Base-by-base conservation (phyloP, 2,797 vertebrate genomes). In the Philypnodon macrostomus region DNA sequence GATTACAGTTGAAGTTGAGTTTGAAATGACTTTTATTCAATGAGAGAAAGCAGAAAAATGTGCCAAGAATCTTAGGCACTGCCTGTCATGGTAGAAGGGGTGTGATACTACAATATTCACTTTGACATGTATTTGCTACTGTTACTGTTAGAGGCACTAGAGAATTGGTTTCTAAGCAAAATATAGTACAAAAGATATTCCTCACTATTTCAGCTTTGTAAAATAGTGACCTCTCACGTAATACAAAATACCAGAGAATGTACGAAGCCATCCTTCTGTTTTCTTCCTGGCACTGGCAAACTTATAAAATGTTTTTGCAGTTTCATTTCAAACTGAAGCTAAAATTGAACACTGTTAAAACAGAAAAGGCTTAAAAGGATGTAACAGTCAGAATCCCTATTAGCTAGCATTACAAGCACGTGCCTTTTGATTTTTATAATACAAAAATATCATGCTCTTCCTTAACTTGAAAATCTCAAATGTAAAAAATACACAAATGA, bases 391-490 rank as follows among this genome's bases (percentile, higher is more conserved):
- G 26, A 24, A 11, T 15, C 3, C 18, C 27, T 18, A 30, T 17
- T 7, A 44, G n/a, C 27, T 27, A 30, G 11, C 30, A 53, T 34
- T 54, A 67, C 63, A 7, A 21, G 50, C 13, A 47, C 42, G 32
- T 16, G 51, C 11, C 23, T 30, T 53, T 42, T 40, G 8, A 35
- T 49, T 70, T 58, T 33, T 32, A 53, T 19, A 23, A 58, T 81
- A 83, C 63, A 83, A 80, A 83, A 83, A 84, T 79, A 83, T 65
- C 64, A n/a, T 9, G 37, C 64, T 52, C 50, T 45, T 41, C 44
- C 63, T 54, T 53, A 60, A 73, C 61, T 34, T 70, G 57, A 67
- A 79, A 65, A 75, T 77, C 63, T 69, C 73, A 77, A 77, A 81
- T 80, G 2, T 65, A 74, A 63, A 80, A 82, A 78, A 73, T 50